These are phyloP conservation scores for Sorex maritimensis DNA, from an alignment of 2,797 vertebrate genomes.

Conservation along the genomic window DNA sequence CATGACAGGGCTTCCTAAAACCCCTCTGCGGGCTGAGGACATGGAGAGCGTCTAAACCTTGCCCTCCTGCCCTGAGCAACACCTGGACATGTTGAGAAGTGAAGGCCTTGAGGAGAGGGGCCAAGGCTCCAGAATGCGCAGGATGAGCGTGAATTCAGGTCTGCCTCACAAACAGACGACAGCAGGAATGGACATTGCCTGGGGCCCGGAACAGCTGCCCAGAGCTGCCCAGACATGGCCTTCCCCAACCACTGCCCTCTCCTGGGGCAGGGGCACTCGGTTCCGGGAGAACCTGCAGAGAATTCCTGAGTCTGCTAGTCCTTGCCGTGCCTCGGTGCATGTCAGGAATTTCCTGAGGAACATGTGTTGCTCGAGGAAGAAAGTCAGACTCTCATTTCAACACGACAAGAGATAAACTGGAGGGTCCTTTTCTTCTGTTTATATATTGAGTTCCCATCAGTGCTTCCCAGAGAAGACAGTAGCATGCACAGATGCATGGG, in stretches of 20 bases:
- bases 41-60: conserved; percentile 1
- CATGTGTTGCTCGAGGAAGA: not conserved
- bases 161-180: not conserved
- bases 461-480: too few relatives aligned
- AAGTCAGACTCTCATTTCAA: not conserved
- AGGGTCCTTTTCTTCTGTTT: not conserved
- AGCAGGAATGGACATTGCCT: not conserved
- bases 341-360: conserved; percentile 45
- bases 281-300: not conserved
- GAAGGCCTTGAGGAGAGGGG: not conserved
- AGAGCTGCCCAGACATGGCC: not conserved
- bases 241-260: not conserved
- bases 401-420: not conserved
- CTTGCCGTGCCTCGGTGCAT: not conserved
- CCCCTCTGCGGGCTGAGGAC: conserved; percentile 1
- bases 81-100: not conserved
- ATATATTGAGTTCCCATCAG: too few relatives aligned
- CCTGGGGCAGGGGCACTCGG: not conserved
- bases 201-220: not conserved
- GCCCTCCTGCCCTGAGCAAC: conserved; percentile 39
- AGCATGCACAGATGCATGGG: too few relatives aligned
- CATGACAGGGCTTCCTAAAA: conserved; percentile 78
- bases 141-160: not conserved
- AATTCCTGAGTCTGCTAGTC: not conserved
- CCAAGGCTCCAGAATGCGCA: not conserved